Base-by-base conservation (phyloP, 2,888 invertebrate species). In the Athetis lepigone region DNA sequence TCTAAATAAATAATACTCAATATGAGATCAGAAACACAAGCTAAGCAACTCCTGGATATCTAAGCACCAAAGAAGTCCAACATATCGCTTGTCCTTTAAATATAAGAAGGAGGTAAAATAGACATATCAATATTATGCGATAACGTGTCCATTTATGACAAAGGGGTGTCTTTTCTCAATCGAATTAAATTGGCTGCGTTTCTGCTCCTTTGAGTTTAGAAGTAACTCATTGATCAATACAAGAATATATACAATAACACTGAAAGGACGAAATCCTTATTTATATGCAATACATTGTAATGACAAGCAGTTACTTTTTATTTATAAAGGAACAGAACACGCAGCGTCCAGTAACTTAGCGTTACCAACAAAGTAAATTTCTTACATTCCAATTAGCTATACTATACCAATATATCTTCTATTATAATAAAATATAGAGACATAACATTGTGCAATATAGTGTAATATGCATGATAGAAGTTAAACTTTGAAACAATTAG, bases 1-100 rank as follows among this genome's bases (percentile, higher is more conserved):
- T 92, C 92, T 92, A 92, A 91, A 94, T 94, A 94, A 93, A 93
- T 94, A 94, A 94, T 95, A 94, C 93, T 94, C 91, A 87, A 89
- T 88, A 92, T 94, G 94, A 95, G 94, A 95, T 95, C 94, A 92
- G 92, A 92, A 89, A 92, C 85, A 85, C 86, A 90, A 93, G 88
- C 86, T 84, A 90, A 91, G 89, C 88, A 86, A 90, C 88, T 81
- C 85, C 74, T 79, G 82, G 66, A 84, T 77, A 82, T 79, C 80
- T 83, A 90, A 91, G 92, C 91, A 92, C 90, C 91, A 87, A 88
- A 83, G 83, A 85, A 71, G 85, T 85, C 70, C 84, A 82, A 85
- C 83, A 45, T 76, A 74, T 18, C 29, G 52, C 47, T 46, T 75
- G 46, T 74, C 64, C 62, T 68, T 64, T 61, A 64, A 40, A 29